Percentiles rank a stretch among this genome's conserved stretches.
Evolutionary conservation across 2,888 invertebrate species (phyloP).

Genomic region (Orthonevra nobilis): DNA sequence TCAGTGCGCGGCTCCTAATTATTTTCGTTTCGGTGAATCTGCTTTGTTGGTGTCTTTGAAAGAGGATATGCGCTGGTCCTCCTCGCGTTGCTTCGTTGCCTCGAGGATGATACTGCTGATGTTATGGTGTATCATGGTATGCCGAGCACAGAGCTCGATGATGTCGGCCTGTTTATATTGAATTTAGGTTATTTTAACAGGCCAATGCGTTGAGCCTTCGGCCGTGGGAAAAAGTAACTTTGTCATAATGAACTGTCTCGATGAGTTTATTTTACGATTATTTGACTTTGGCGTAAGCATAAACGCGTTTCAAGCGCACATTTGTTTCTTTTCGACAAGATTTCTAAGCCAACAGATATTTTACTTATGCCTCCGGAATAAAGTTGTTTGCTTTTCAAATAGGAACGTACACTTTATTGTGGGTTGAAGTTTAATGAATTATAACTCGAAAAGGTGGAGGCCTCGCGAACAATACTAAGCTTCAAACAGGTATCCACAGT

Average conservation of each 20-base stretch:
- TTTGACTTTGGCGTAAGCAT: no score
- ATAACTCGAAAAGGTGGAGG: no score
- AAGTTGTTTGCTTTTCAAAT: no score
- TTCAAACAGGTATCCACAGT: no score
- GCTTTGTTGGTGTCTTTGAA: constrained; percentile 60
- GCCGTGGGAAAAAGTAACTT: constrained; percentile 63
- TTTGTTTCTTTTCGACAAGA: no score
- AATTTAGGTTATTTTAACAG: constrained; percentile 56
- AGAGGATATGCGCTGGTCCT: constrained; percentile 51
- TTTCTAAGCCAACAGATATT: no score
- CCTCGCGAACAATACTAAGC: no score
- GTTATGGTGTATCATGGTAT: constrained; percentile 27
- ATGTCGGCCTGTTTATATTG: constrained; percentile 52
- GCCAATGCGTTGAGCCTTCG: constrained; percentile 48
- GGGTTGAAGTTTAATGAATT: no score
- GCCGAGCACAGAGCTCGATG: constrained; percentile 18
- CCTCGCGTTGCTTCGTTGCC: constrained; percentile 23
- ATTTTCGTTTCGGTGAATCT: constrained; percentile 63
- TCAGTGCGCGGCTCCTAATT: constrained; percentile 48
- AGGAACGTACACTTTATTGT: no score
- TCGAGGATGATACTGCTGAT: constrained; percentile 59
- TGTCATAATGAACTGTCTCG: not conserved
- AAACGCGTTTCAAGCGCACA: no score
- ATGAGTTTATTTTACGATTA: no score
- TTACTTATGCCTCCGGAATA: no score